Evolutionary conservation across 2,113 vertebrate species (phyloP), one percentile per base, ranked within the genome.

Genomic region (Seriola aureovittata): DNA sequence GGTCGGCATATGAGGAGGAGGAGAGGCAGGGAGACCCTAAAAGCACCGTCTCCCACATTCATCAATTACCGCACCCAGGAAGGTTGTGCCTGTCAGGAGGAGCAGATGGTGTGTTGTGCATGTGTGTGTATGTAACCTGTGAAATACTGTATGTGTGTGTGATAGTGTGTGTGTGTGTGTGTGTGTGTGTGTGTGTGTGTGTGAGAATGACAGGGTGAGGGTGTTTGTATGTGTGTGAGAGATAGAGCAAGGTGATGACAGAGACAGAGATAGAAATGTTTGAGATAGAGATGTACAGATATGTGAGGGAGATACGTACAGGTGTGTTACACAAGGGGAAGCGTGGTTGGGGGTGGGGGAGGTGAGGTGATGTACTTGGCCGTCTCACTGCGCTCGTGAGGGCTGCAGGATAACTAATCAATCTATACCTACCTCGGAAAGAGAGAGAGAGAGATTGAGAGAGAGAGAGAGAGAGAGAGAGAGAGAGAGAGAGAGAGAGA

Each of bases 401-500:
- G 78, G 78, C 88, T 81, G 80, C 85, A 80, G 90, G 91, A 90
- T 80, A 92, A 86, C 89, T 92, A 91, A 93, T 94, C 91, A 91
- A 91, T 93, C 89, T 68, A 80, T 70, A 80, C 67, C 89, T 93
- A 87, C 80, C 90, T 81, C 13, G 10, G 52, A 78, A 74, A 75
- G 79, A 44, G 29, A 44, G 55, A 44, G 55, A 72, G 70, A 58
- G 63, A 69, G 82, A 32, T 16, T 34, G 57, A 36, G 54, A n/a
- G 5, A 52, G 70, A 40, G 1, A 25, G 25, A 25, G 25, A 25
- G 25, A 25, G 46, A 78, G 76, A 75, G 1, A 25, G 25, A 25
- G 25, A 25, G 25, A 25, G 46, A 78, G 76, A 75, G 79, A 44
- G 29, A 44, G 55, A 72, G 66, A 58, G 63, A 69, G 82, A 32